A percentile compares a stretch with the other conserved stretches of the same genome.
Conservation (phyloP, 2,888 invertebrate genomes). For the Phyto melanocephala region DNA sequence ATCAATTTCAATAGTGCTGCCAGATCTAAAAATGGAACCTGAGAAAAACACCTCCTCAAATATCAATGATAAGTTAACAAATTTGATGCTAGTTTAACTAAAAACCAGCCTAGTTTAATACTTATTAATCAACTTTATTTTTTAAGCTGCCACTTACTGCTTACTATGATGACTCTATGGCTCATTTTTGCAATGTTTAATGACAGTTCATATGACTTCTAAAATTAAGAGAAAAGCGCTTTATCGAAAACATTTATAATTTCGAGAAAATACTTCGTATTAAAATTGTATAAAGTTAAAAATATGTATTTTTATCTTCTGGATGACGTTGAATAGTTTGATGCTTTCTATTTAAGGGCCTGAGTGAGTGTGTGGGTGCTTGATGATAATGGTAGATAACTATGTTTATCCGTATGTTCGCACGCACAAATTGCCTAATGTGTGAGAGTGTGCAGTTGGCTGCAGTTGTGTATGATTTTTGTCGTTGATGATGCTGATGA, state of each 20-base stretch:
- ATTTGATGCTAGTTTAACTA: background rate
- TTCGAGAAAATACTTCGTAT: background rate
- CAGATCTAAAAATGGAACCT: too few relatives aligned
- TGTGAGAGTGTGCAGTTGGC: background rate
- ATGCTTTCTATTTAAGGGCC: background rate
- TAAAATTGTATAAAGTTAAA: conserved; percentile 15
- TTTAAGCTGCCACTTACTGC: background rate
- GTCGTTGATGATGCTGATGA: conserved; percentile 21
- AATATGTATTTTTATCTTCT: background rate
- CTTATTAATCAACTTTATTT: background rate
- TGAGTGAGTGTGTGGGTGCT: background rate
- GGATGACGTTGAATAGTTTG: background rate
- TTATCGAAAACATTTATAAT: background rate
- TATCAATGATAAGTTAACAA: background rate
- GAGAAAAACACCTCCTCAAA: background rate
- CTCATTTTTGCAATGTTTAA: background rate
- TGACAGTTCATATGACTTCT: background rate
- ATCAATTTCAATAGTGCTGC: too few relatives aligned
- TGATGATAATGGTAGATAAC: background rate
- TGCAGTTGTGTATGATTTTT: background rate
- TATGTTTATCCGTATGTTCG: background rate
- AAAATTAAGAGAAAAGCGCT: background rate
- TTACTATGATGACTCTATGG: background rate
- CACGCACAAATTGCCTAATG: background rate
- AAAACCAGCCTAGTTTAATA: background rate